Base-by-base conservation (phyloP, 2,888 invertebrate species). In the Osmoderma eremita region DNA sequence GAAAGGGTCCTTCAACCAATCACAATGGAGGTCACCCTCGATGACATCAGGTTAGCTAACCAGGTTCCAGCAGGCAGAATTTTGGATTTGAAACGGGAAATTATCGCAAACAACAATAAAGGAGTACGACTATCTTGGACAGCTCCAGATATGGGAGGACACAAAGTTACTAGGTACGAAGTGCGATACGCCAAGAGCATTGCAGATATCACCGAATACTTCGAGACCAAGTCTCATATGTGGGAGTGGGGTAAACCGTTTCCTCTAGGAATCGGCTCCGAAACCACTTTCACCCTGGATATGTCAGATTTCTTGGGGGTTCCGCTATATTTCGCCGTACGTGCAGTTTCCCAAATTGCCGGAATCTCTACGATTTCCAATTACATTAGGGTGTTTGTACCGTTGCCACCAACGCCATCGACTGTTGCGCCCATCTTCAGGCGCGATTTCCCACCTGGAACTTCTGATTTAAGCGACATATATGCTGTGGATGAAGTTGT, bases 101-200 rank as follows among this genome's bases (percentile, higher is more conserved):
- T 84, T 1, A 74, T 84, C 13, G 77, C 82, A 0, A 80, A 82
- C 61, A 81, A 83, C 24, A 83, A 84, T 72, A 83, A 84, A 39
- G 84, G 85, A 67, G 84, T 85, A 67, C 80, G 84, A 12, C 78
- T 89, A 6, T 80, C 82, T 0, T 88, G 88, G 87, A 87, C 88
- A 1, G 84, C 88, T 2, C 87, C 88, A 0, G 88, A 86, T 70
- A 83, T 86, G 83, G 86, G 85, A 1, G 85, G 85, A 0, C 75
- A 81, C 13, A 80, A 79, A 24, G 85, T 86, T 0, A 79, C 82
- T 1, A 79, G 83, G n/a, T 87, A 87, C 72, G 86, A 87, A 73
- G 80, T 87, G 3, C 82, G 83, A 69, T 86, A 83, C 70, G 82
- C 85, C 0, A 74, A 73, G 1, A 78, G 77, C 2, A 78, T 85